Percentiles rank a stretch among this genome's conserved stretches.
Evolutionary conservation across 2,888 invertebrate species (phyloP).

Genomic region (Drosophila pegasa): DNA sequence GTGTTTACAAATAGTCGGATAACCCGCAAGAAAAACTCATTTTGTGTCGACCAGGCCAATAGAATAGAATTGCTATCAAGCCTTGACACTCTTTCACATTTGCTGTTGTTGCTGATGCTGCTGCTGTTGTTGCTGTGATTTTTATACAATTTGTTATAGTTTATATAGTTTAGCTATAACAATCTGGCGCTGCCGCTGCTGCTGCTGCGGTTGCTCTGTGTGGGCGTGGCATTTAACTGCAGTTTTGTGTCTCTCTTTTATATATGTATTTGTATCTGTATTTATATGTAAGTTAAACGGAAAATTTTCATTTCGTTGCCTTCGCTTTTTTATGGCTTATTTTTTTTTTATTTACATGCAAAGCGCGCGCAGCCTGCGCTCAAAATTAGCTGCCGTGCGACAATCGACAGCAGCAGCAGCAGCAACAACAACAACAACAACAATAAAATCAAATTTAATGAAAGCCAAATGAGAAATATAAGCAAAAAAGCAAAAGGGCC

Average conservation of each 20-base stretch:
- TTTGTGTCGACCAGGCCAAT: conserved; percentile 44
- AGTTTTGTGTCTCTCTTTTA: conserved; percentile 36
- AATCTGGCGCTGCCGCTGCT: conserved; percentile 30
- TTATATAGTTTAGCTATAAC: conserved; percentile 30
- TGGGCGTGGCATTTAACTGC: conserved; percentile 49
- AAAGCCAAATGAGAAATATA: conserved; percentile 65
- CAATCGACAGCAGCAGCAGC: conserved; percentile 45
- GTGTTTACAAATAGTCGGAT: conserved; percentile 72
- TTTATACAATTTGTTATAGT: conserved; percentile 28
- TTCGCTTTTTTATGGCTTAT: conserved; percentile 52
- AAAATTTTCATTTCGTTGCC: conserved; percentile 46
- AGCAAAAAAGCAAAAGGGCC: conserved; percentile 53
- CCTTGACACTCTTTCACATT: conserved; percentile 72
- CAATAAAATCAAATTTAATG: conserved; percentile 73
- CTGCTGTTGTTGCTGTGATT: conserved; percentile 20
- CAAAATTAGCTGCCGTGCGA: conserved; percentile 62
- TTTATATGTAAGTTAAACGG: conserved; percentile 8
- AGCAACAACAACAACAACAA: conserved; percentile 35
- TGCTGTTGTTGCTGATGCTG: conserved; percentile 8
- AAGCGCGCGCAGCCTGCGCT: conserved; percentile 41
- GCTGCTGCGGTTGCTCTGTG: conserved; percentile 1
- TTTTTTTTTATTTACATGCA: conserved; percentile 64
- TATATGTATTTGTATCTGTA: not conserved
- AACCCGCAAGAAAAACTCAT: conserved; percentile 55
- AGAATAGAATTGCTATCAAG: conserved; percentile 59